A percentile compares a stretch with the other conserved stretches of the same genome.
phyloP scores from a whole-genome alignment of 2,888 invertebrate species.

The Bellardia bayeri region DNA sequence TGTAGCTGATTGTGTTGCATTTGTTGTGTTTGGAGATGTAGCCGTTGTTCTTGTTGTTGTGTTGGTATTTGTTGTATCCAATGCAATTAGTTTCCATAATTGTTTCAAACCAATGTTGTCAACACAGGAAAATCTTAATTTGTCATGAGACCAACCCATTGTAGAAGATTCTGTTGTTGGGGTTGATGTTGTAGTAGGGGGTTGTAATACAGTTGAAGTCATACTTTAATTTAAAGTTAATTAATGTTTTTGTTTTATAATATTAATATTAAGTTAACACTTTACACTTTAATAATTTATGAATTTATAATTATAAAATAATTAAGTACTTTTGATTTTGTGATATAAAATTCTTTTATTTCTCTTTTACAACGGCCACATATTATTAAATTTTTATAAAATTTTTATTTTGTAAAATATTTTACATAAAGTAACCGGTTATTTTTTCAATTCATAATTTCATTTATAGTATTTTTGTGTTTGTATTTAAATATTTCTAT shows the following conservation, averaged over 20 bases:
- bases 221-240: conserved; percentile 77
- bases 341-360: not conserved
- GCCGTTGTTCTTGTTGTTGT: conserved; percentile 65
- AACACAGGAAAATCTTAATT: conserved; percentile 83
- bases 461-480: conserved; percentile 43
- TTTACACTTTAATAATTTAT: conserved; percentile 2
- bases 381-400: conserved; percentile 44
- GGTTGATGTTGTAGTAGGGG: conserved; percentile 64
- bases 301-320: not conserved
- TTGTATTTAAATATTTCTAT: conserved; percentile 27
- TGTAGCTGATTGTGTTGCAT: conserved; percentile 26
- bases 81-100: conserved; percentile 83
- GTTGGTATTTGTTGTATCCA: conserved; percentile 77
- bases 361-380: conserved; percentile 24
- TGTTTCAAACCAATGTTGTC: conserved; percentile 84
- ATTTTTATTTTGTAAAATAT: conserved; percentile 43
- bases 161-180: conserved; percentile 75
- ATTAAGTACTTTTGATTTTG: conserved; percentile 53
- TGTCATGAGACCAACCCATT: conserved; percentile 84
- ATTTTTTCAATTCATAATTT: conserved; percentile 61
- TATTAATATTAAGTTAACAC: conserved; percentile 47
- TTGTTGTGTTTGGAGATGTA: conserved; percentile 37
- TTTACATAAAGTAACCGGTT: conserved; percentile 50
- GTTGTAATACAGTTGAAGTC: conserved; percentile 83
- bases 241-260: conserved; percentile 15